A percentile compares a stretch with the other conserved stretches of the same genome.
These are phyloP conservation scores for Lithosia quadra DNA, from an alignment of 2,888 invertebrate genomes.

Conservation along the genomic window DNA sequence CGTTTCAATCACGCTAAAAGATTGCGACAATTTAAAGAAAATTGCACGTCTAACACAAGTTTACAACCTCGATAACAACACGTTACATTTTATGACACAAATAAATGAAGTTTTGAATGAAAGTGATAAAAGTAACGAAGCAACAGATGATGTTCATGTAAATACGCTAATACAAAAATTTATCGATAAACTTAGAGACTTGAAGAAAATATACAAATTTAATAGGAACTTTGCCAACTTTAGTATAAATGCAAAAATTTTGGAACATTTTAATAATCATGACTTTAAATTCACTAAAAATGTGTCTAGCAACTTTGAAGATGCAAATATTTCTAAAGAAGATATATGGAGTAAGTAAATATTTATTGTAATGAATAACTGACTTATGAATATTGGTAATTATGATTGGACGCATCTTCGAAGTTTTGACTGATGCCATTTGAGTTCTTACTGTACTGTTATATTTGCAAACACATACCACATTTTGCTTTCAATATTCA, in stretches of 20 bases:
- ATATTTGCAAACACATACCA: no score
- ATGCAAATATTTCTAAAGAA: conserved; percentile 21
- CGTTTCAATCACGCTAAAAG: conserved; percentile 58
- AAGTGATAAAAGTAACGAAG: conserved; percentile 35
- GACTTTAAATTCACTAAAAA: conserved; percentile 11
- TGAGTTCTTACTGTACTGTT: no score
- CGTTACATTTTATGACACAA: conserved; percentile 57
- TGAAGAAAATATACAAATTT: conserved; percentile 34
- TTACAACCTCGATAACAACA: conserved; percentile 54
- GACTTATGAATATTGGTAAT: neutral
- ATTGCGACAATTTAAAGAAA: conserved; percentile 60
- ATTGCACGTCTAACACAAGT: conserved; percentile 59
- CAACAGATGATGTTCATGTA: conserved; percentile 19
- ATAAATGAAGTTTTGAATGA: conserved; percentile 66
- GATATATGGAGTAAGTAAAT: conserved; percentile 69
- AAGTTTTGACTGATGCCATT: no score
- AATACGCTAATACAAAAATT: conserved; percentile 13
- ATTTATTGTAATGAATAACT: neutral
- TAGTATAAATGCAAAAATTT: conserved; percentile 52
- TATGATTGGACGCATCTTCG: neutral
- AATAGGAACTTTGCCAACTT: conserved; percentile 35
- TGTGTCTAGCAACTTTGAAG: conserved; percentile 9
- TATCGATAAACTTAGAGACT: conserved; percentile 17
- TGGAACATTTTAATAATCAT: conserved; percentile 40
- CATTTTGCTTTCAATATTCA: neutral